These are phyloP conservation scores for Chlorodrepanis virens DNA, from an alignment of 2,113 vertebrate species.

Conservation along the genomic window DNA sequence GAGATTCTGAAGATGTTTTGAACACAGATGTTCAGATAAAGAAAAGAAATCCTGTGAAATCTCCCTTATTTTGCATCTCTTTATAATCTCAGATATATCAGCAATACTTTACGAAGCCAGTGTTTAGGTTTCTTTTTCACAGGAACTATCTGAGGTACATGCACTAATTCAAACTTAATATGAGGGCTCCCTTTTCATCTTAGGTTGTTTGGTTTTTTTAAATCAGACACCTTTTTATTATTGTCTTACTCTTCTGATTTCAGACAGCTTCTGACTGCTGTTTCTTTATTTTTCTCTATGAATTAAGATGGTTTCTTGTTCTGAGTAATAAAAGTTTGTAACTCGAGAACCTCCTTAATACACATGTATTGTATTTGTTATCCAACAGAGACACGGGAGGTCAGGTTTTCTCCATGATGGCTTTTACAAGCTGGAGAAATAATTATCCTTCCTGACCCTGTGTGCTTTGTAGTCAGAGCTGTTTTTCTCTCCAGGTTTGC, in stretches of 20 bases:
- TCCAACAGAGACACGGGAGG: constrained; percentile 11
- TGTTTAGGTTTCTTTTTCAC: not conserved
- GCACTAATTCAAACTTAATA: not conserved
- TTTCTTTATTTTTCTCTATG: not conserved
- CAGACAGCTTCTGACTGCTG: not conserved
- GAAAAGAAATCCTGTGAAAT: not conserved
- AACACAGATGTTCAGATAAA: not conserved
- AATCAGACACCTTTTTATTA: not conserved
- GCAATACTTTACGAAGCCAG: not conserved
- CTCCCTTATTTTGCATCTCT: not conserved
- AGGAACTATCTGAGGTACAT: not conserved
- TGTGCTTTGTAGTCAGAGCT: not conserved
- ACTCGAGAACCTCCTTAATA: not conserved
- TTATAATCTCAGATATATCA: not conserved
- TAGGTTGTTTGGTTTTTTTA: not conserved
- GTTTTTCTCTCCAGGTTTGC: not conserved
- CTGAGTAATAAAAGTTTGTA: constrained; percentile 19
- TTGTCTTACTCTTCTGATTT: not conserved
- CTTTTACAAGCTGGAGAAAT: constrained; percentile 35
- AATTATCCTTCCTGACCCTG: constrained; percentile 2
- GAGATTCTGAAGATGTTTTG: not conserved
- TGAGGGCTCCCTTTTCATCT: not conserved
- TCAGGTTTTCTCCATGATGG: constrained; percentile 10
- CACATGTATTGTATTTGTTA: not conserved
- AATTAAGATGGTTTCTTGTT: not conserved